A percentile compares a stretch with the other conserved stretches of the same genome.
phyloP scores from a whole-genome alignment of 2,797 vertebrate species.

The Tapirus indicus region DNA sequence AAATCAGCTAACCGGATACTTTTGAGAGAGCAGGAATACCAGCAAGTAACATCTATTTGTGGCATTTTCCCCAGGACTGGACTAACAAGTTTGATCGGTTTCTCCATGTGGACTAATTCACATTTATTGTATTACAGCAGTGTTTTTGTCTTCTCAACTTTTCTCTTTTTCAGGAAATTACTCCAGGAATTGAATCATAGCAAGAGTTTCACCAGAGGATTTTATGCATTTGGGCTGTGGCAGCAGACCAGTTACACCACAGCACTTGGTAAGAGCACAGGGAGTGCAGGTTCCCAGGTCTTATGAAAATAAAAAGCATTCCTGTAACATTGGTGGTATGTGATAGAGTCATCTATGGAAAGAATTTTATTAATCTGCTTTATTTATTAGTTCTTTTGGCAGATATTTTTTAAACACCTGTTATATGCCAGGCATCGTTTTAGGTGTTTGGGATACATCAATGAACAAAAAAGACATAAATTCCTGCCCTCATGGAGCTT shows the following conservation, averaged over 20 bases:
- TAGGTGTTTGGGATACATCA: not conserved
- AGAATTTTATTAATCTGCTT: slow-evolving; percentile 40
- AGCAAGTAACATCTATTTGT: not conserved
- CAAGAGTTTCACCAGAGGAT: not conserved
- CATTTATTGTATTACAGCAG: not conserved
- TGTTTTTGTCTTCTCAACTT: slow-evolving; percentile 23
- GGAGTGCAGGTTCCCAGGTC: not conserved
- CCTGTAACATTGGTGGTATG: slow-evolving; percentile 2
- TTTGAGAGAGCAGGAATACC: not conserved
- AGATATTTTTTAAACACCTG: not conserved
- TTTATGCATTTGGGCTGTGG: not conserved
- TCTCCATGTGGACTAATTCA: slow-evolving; percentile 19
- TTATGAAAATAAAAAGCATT: not conserved
- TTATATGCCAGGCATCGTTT: not conserved
- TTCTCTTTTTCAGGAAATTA: slow-evolving; percentile 53
- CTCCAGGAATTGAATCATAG: not conserved
- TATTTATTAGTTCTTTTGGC: not conserved
- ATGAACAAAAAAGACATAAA: slow-evolving; percentile 29
- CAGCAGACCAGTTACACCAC: not conserved
- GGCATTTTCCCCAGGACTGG: not conserved
- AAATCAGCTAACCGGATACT: not conserved
- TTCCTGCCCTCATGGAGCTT: not conserved
- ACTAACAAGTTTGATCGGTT: slow-evolving; percentile 32
- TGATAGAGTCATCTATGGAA: slow-evolving; percentile 12
- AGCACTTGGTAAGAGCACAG: not conserved